phyloP scores from a whole-genome alignment of 2,888 invertebrate genomes.

The Cancer borealis region DNA sequence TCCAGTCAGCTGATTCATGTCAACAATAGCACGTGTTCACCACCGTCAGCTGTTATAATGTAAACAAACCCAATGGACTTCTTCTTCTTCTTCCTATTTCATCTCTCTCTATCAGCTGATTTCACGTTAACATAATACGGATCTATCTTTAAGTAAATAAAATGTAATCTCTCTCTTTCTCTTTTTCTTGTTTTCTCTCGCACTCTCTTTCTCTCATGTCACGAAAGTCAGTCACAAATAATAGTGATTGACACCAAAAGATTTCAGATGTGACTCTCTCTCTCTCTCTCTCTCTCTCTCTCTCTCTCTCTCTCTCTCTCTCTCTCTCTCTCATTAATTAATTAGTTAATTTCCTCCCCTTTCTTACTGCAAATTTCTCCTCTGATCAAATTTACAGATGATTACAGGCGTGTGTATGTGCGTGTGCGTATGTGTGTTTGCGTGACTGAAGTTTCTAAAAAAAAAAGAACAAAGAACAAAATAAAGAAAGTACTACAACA shows the following conservation, averaged over 20 bases:
- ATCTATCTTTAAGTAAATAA: background rate
- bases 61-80: too few species aligned
- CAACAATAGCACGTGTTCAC: too few species aligned
- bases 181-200: background rate
- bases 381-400: background rate
- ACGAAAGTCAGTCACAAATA: too few species aligned
- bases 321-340: background rate
- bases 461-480: background rate
- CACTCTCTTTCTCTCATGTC: background rate
- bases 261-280: background rate
- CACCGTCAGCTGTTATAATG: too few species aligned
- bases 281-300: too few species aligned
- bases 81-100: background rate
- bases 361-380: background rate
- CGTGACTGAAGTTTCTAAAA: background rate
- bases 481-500: background rate
- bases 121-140: background rate
- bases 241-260: too few species aligned
- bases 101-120: background rate
- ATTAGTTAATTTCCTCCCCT: background rate
- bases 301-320: too few species aligned
- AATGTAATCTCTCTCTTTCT: too few species aligned
- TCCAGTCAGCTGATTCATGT: background rate
- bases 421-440: constrained; percentile 2
- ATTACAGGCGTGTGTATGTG: background rate